These are phyloP conservation scores for Parauchenoglanis ngamensis DNA, from an alignment of 2,797 vertebrate species.

Conservation along the genomic window DNA sequence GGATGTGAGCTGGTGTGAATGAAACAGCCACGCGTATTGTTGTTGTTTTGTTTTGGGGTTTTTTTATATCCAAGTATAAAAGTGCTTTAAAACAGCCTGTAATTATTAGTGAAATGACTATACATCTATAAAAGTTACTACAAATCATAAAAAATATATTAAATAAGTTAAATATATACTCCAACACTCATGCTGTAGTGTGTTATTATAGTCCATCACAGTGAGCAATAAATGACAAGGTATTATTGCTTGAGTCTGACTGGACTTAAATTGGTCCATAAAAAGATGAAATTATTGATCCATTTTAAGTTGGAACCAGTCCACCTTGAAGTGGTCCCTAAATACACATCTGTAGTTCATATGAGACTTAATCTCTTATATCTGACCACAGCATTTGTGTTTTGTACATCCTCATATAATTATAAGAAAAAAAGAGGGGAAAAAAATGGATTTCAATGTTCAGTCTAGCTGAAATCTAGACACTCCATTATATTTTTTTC, in stretches of 20 bases:
- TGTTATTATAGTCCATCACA: neutral
- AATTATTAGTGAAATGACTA: neutral
- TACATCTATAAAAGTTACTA: neutral
- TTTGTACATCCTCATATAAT: neutral
- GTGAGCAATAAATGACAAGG: slow-evolving; percentile 24
- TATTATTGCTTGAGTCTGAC: neutral
- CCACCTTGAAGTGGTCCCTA: neutral
- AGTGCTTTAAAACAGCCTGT: neutral
- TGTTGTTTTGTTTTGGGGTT: too few species aligned
- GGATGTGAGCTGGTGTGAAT: neutral
- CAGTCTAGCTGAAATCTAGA: neutral
- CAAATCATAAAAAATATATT: neutral
- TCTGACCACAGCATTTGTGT: neutral
- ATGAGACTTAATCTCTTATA: neutral
- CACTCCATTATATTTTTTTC: neutral
- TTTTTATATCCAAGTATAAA: neutral
- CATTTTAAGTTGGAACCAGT: neutral
- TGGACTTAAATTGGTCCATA: neutral
- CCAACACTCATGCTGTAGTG: neutral
- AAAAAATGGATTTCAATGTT: neutral
- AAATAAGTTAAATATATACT: neutral
- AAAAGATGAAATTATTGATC: neutral
- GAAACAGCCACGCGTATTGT: neutral
- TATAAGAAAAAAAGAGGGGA: neutral
- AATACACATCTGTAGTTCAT: neutral